Evolutionary conservation across 1,140 invertebrate genomes (phyloP), one percentile per base, ranked within the genome.

Genomic region (Sycophila sp.): DNA sequence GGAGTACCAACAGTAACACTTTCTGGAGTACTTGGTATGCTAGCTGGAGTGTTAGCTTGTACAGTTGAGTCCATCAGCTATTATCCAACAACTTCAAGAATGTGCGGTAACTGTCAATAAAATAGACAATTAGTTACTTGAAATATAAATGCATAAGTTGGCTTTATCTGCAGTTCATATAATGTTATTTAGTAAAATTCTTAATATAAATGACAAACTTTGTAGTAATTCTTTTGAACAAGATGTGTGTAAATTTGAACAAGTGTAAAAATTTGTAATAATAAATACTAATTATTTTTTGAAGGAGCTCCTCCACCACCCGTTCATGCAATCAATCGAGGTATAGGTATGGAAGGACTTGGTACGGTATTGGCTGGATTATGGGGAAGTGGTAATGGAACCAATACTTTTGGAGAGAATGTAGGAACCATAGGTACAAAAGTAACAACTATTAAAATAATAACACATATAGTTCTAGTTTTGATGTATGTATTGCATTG

Each of bases 341-440:
- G 94, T 0, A 94, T 96, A 34, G 92, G 90, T 5, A 90, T 93
- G 0, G 94, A 96, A 85, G 95, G 95, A 0, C 72, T 96, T 10
- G 94, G 94, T 10, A 95, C 93, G 0, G 83, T 95, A 4, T 79
- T 96, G 8, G 93, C 94, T 0, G 95, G 94, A 0, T 84, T 94
- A 1, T 93, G 93, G 89, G 94, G 94, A 3, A 92, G 88, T 79
- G 93, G 92, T 4, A 95, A 95, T 77, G 95, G 94, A 2, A 95
- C 94, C 2, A 96, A 95, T 69, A 96, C 94, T 0, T 96, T 94
- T 76, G 92, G 92, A 17, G 94, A 95, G 84, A 97, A 97, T 81
- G 94, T 97, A 47, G 95, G 94, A 4, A 94, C 94, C 11, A 96
- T 97, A 69, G 94, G 94, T 53, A 78, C 42, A 49, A 6, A 36